A percentile compares a stretch with the other conserved stretches of the same genome.
phyloP scores from a whole-genome alignment of 2,888 invertebrate genomes.

The Augochlorella aurata region DNA sequence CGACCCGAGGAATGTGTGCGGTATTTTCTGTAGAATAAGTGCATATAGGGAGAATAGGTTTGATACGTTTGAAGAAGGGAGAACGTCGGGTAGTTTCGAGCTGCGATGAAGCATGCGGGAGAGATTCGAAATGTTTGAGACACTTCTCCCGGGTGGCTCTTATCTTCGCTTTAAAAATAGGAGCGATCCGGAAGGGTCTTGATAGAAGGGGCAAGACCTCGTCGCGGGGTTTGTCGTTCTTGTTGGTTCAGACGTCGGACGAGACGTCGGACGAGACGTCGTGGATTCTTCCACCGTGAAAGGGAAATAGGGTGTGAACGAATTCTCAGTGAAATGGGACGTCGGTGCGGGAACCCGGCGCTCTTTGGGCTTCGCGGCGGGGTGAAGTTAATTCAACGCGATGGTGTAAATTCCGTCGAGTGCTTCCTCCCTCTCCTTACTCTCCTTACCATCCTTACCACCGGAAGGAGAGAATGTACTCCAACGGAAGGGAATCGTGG shows the following conservation, averaged over 20 bases:
- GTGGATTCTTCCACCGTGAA: constrained; percentile 38
- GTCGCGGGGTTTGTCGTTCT: constrained; percentile 36
- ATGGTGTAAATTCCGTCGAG: constrained; percentile 30
- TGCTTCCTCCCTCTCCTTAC: constrained; percentile 8
- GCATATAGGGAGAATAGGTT: neutral
- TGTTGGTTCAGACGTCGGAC: constrained; percentile 47
- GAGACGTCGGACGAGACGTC: constrained; percentile 39
- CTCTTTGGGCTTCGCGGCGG: constrained; percentile 17
- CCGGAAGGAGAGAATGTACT: neutral
- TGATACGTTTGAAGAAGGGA: neutral
- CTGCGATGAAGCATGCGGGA: neutral
- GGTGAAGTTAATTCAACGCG: constrained; percentile 41
- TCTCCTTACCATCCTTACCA: too few relatives aligned
- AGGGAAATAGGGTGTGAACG: constrained; percentile 57
- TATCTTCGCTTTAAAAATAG: constrained; percentile 23
- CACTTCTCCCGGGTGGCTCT: neutral
- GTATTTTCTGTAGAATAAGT: neutral
- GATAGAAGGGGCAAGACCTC: constrained; percentile 34
- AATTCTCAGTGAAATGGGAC: constrained; percentile 46
- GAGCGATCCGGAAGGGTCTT: constrained; percentile 43
- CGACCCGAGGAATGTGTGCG: too few relatives aligned
- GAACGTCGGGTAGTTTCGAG: neutral
- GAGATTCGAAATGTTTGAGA: constrained; percentile 6
- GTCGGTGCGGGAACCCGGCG: constrained; percentile 3
- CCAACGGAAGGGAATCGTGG: neutral